Evolutionary conservation across 2,888 invertebrate genomes (phyloP).

Genomic region (Dorcus hopei): DNA sequence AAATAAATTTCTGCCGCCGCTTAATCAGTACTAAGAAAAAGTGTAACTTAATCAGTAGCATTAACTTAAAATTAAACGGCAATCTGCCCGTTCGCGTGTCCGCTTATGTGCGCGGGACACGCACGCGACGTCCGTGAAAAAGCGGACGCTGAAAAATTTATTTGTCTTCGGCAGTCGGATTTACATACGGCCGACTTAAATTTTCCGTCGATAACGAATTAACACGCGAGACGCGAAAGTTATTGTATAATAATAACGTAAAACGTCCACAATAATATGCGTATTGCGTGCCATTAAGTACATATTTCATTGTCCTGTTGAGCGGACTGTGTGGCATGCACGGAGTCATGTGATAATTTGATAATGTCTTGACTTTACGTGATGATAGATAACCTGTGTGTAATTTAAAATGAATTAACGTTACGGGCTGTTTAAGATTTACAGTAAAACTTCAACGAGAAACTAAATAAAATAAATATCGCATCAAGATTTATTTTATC

Average conservation of each 20-base stretch:
- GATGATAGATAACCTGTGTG: too few species aligned
- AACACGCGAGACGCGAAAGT: conserved; percentile 33
- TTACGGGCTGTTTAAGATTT: too few species aligned
- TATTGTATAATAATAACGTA: conserved; percentile 14
- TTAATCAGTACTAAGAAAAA: conserved; percentile 31
- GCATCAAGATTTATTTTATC: too few species aligned
- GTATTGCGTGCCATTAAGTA: conserved; percentile 7
- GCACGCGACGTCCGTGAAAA: conserved; percentile 27
- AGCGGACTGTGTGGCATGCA: not conserved
- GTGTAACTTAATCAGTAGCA: conserved; percentile 41
- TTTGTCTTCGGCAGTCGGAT: conserved; percentile 33
- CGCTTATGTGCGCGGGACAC: conserved; percentile 36
- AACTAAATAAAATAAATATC: too few species aligned
- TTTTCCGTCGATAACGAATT: conserved; percentile 38
- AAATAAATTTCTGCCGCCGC: conserved; percentile 26
- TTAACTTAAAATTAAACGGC: conserved; percentile 39
- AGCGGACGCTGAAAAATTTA: conserved; percentile 33
- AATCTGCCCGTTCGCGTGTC: conserved; percentile 37
- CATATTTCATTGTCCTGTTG: not conserved
- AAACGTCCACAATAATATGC: conserved; percentile 7
- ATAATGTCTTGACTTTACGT: not conserved
- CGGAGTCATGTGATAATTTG: not conserved
- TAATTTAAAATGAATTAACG: too few species aligned
- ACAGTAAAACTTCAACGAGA: too few species aligned
- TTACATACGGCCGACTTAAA: conserved; percentile 40